Evolutionary conservation across 1,140 invertebrate genomes (phyloP).

Genomic region (Meloidogyne floridensis): DNA sequence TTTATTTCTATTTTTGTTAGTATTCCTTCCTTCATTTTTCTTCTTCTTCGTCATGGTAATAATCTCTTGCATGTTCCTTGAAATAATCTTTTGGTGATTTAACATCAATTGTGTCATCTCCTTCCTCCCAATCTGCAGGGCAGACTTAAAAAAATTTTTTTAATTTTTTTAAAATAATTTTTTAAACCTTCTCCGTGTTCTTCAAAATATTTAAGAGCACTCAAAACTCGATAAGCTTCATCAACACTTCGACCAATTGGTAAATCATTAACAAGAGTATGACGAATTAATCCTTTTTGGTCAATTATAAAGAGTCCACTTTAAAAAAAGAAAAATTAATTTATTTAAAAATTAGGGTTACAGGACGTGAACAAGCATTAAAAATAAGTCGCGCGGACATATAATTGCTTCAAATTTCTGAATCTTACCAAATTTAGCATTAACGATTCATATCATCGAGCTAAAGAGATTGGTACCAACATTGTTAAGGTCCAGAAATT

Average conservation of each 20-base stretch:
- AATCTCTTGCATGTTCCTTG: slow-evolving; percentile 42
- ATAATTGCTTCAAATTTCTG: too few relatives aligned
- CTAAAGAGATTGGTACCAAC: too few relatives aligned
- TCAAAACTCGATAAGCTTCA: slow-evolving; percentile 83
- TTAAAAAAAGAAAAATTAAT: slow-evolving; percentile 28
- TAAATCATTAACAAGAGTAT: slow-evolving; percentile 74
- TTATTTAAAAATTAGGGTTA: background rate
- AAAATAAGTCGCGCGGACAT: too few relatives aligned
- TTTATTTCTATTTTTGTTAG: background rate
- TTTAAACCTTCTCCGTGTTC: slow-evolving; percentile 80
- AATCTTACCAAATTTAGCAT: too few relatives aligned
- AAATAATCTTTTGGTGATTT: slow-evolving; percentile 63
- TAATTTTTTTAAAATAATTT: background rate
- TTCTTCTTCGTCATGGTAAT: background rate
- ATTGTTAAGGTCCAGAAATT: too few relatives aligned
- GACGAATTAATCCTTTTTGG: slow-evolving; percentile 73
- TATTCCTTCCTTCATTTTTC: background rate
- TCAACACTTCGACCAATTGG: slow-evolving; percentile 90
- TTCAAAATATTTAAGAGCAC: slow-evolving; percentile 89
- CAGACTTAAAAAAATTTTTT: slow-evolving; percentile 44
- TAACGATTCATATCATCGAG: too few relatives aligned
- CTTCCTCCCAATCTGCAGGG: slow-evolving; percentile 62
- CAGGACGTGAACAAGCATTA: too few relatives aligned
- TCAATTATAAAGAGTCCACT: slow-evolving; percentile 72
- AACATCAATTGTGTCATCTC: slow-evolving; percentile 37